A percentile compares a stretch with the other conserved stretches of the same genome.
phyloP scores from a whole-genome alignment of 2,113 vertebrate genomes.

The Entomyzon cyanotis region DNA sequence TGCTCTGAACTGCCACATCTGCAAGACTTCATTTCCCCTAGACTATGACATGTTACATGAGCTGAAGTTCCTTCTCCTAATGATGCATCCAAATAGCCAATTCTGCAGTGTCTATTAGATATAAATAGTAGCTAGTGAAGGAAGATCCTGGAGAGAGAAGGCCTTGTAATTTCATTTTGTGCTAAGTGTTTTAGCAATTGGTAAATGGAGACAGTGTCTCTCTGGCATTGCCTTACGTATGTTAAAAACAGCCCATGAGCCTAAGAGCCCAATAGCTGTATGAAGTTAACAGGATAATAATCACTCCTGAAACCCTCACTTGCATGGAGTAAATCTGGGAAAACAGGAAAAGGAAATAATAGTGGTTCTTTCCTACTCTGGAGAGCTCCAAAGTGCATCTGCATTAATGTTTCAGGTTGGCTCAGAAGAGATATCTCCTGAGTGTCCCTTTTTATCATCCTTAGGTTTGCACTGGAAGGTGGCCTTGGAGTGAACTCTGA shows the following conservation, averaged over 20 bases:
- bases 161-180: neutral
- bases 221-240: neutral
- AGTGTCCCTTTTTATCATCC: neutral
- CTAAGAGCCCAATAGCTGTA: neutral
- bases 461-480: neutral
- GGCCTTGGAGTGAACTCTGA: neutral
- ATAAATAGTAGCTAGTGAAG: neutral
- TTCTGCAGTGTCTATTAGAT: neutral
- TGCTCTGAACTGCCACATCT: neutral
- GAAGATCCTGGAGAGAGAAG: neutral
- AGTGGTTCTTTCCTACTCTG: neutral
- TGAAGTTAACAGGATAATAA: neutral
- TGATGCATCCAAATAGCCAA: neutral
- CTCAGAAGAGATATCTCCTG: neutral
- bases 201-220: neutral
- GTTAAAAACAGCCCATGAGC: neutral
- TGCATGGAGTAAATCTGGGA: neutral
- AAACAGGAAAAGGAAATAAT: neutral
- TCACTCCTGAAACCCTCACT: neutral
- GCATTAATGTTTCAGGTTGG: neutral
- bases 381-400: neutral
- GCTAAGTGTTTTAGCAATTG: neutral
- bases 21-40: neutral
- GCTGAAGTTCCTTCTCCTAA: neutral
- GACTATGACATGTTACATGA: rapidly evolving